Percentiles rank a stretch among this genome's conserved stretches.
These are phyloP conservation scores for Hetaerina titia DNA, from an alignment of 2,888 invertebrate genomes.

Conservation along the genomic window DNA sequence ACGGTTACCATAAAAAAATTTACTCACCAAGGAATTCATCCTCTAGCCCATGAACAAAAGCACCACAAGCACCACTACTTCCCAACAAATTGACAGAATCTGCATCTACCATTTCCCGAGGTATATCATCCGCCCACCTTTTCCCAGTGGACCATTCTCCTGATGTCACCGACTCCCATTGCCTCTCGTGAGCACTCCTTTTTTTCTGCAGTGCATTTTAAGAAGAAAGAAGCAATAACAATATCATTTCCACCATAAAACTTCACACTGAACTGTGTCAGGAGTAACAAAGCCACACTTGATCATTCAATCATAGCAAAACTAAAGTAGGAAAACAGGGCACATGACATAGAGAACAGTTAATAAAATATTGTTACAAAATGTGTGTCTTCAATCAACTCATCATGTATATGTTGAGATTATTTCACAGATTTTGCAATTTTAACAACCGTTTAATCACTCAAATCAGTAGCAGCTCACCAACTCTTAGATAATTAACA, in stretches of 20 bases:
- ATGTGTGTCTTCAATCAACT: too few species aligned
- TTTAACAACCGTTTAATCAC: too few species aligned
- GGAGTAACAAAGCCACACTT: too few species aligned
- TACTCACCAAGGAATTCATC: slow-evolving; percentile 92
- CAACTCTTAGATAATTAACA: too few species aligned
- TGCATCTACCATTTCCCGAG: slow-evolving; percentile 86
- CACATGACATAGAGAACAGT: too few species aligned
- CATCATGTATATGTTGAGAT: too few species aligned
- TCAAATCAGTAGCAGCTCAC: too few species aligned
- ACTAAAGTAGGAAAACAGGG: too few species aligned
- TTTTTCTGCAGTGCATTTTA: slow-evolving; percentile 81
- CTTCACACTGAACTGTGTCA: slow-evolving; percentile 39
- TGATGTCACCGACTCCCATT: slow-evolving; percentile 88
- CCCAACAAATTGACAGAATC: slow-evolving; percentile 86
- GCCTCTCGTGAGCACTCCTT: slow-evolving; percentile 90
- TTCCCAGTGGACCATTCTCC: slow-evolving; percentile 96
- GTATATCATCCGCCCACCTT: slow-evolving; percentile 92
- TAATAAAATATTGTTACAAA: too few species aligned
- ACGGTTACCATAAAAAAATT: background rate
- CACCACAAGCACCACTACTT: slow-evolving; percentile 97
- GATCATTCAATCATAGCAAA: too few species aligned
- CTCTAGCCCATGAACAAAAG: slow-evolving; percentile 98
- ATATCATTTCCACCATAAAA: background rate
- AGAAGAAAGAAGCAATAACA: slow-evolving; percentile 67
- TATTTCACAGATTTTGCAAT: too few species aligned